These are phyloP conservation scores for Cryptoprocta ferox DNA, from an alignment of 2,797 vertebrate genomes.

Conservation along the genomic window DNA sequence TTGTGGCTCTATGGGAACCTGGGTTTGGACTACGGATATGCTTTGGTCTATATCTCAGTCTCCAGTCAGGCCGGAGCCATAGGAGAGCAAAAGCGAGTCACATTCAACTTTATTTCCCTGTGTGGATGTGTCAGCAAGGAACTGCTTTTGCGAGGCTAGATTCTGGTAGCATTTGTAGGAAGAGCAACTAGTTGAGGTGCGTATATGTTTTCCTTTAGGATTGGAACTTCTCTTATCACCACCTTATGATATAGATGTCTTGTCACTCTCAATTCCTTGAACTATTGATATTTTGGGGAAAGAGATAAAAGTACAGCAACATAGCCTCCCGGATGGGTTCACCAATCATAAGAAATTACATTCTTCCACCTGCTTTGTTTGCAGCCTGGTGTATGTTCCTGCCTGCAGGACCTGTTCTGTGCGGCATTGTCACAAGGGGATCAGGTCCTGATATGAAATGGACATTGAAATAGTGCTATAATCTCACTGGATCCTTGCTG, in stretches of 20 bases:
- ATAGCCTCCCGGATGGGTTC: neutral
- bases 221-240: too few relatives aligned
- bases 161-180: neutral
- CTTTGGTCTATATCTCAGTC: neutral
- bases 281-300: neutral
- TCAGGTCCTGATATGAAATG: neutral
- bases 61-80: neutral
- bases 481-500: neutral
- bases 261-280: neutral
- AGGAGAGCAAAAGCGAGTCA: neutral
- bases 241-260: neutral
- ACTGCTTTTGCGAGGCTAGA: neutral
- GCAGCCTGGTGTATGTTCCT: neutral
- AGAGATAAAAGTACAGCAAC: neutral
- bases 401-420: neutral
- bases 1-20: neutral
- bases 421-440: neutral
- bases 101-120: neutral
- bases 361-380: neutral
- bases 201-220: neutral
- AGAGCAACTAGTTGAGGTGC: neutral
- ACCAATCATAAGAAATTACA: neutral
- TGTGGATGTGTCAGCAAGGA: neutral
- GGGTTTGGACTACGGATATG: neutral
- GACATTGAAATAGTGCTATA: neutral